A percentile compares a stretch with the other conserved stretches of the same genome.
phyloP scores from a whole-genome alignment of 1,140 invertebrate species.

The Drosophila willistoni region DNA sequence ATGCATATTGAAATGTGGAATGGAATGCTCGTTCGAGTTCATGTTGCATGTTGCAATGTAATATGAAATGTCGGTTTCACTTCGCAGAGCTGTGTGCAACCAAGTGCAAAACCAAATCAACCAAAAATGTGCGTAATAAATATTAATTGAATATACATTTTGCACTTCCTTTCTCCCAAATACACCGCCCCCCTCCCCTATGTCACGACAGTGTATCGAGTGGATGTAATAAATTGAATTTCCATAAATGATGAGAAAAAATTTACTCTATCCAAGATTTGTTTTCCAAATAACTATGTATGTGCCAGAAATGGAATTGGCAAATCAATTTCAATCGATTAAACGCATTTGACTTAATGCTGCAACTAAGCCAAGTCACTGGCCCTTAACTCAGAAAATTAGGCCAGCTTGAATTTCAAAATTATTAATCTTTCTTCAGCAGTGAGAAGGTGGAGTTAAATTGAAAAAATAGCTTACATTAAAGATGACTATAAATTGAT shows the following conservation, averaged over 20 bases:
- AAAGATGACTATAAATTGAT: no score
- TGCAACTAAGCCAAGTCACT: no score
- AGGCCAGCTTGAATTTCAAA: no score
- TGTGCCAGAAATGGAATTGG: no score
- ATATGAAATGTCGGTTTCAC: constrained; percentile 16
- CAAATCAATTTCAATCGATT: no score
- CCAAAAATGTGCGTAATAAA: constrained; percentile 71
- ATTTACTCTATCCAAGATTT: no score
- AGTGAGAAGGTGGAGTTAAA: no score
- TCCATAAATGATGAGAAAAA: no score
- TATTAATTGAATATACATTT: constrained; percentile 58
- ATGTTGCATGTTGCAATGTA: constrained; percentile 16
- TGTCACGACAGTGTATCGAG: background rate
- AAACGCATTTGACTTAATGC: no score
- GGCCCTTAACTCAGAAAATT: background rate
- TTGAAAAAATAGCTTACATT: no score
- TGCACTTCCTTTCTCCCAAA: constrained; percentile 5
- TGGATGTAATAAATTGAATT: background rate
- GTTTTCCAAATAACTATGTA: no score
- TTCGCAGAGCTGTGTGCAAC: constrained; percentile 39
- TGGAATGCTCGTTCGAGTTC: constrained; percentile 15
- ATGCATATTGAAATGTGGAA: constrained; percentile 22
- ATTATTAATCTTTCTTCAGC: no score
- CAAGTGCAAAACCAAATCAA: constrained; percentile 77
- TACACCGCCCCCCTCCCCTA: background rate